Base-by-base conservation (phyloP, 2,888 invertebrate species). In the Cataglyphis albicans region DNA sequence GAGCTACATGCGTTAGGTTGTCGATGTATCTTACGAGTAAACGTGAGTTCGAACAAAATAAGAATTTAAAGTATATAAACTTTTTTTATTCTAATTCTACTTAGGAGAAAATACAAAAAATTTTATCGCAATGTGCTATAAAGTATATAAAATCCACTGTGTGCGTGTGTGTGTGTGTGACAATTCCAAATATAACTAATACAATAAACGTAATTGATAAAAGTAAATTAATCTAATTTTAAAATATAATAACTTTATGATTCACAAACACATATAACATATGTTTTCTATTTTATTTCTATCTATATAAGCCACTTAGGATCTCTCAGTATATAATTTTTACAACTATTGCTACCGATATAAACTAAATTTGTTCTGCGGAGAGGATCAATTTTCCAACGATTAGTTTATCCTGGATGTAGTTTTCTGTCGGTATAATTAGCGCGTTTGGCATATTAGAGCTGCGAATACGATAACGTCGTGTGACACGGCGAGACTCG, bases 341-440 rank as follows among this genome's bases (percentile, higher is more conserved):
- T 7, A 6, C 3, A 10, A 65, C 15, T 29, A n/a, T 76, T 15
- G 6, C 12, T 15, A 76, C 10, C 44, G n/a, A 41, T 35, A 15
- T 55, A 2, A 6, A 55, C 3, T 4, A 57, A 29, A 41, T 65
- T 48, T 18, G 18, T 25, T 25, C 35, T 25, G 12, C 57, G 38
- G 81, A 84, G 38, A 12, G 18, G n/a, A 64, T 82, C 76, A 64
- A 55, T 68, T 57, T 59, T 35, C 41, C 29, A 25, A 72, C 80
- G 52, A 64, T 44, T 35, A 52, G 25, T 35, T 81, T 29, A 70
- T 64, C 32, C 12, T 41, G 68, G 15, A 73, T 57, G 61, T 81
- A 75, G 75, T 83, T 81, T 63, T 38, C 18, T 29, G 41, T 48
- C 64, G 61, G 15, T 25, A 38, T 83, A 88, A 87, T 87, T 88